Conservation (phyloP, 2,888 invertebrate genomes). For the Bombyx huttoni region DNA sequence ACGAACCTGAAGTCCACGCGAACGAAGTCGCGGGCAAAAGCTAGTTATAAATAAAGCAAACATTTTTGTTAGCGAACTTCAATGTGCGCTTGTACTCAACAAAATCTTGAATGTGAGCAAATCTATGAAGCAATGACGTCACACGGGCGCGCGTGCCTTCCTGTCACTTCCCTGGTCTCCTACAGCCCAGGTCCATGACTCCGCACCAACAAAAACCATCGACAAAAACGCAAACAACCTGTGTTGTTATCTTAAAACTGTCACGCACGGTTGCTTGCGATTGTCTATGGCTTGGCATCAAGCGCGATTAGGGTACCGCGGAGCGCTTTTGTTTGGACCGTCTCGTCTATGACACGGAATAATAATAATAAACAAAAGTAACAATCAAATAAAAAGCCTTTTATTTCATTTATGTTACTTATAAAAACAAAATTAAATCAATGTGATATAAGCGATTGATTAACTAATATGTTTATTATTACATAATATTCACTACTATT, state of each 20-base stretch:
- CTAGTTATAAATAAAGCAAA: too few relatives aligned
- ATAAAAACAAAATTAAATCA: too few relatives aligned
- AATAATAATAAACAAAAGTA: too few relatives aligned
- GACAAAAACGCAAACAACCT: constrained; percentile 36
- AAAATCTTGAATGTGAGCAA: background rate
- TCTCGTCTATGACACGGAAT: background rate
- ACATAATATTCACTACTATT: too few relatives aligned
- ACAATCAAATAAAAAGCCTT: too few relatives aligned
- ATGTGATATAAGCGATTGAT: too few relatives aligned
- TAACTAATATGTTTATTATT: too few relatives aligned
- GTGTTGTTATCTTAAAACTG: constrained; percentile 26
- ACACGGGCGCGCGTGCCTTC: background rate
- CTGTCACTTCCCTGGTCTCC: background rate
- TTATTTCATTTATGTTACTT: too few relatives aligned
- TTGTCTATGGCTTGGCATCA: constrained; percentile 35
- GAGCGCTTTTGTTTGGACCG: background rate
- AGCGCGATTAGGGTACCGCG: constrained; percentile 23
- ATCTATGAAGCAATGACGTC: background rate
- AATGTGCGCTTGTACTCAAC: too few relatives aligned
- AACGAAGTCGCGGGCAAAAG: too few relatives aligned
- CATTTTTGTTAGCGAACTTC: too few relatives aligned
- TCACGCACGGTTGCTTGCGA: constrained; percentile 32
- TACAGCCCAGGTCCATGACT: constrained; percentile 6
- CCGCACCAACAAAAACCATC: constrained; percentile 8
- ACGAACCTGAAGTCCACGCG: too few relatives aligned